Evolutionary conservation across 2,888 invertebrate species (phyloP).

Genomic region (Limenitis camilla): DNA sequence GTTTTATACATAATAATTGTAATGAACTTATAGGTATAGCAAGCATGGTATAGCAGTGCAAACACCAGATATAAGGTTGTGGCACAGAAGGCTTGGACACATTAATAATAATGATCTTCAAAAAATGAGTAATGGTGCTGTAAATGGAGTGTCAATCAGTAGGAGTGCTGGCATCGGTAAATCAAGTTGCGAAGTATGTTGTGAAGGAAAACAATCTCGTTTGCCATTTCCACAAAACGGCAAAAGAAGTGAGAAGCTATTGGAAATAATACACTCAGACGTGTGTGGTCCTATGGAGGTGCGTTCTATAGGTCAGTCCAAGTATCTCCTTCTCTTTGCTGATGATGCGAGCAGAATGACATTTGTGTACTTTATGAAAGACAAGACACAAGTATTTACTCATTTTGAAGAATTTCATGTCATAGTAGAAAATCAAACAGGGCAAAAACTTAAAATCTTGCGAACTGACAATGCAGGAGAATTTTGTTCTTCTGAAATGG

Average conservation of each 20-base stretch:
- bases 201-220: slow-evolving; percentile 22
- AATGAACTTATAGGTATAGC: no score
- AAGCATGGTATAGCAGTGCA: no score
- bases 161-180: slow-evolving; percentile 12
- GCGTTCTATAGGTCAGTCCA: slow-evolving; percentile 4
- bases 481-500: slow-evolving; percentile 12
- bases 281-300: slow-evolving; percentile 18
- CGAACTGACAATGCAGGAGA: slow-evolving; percentile 18
- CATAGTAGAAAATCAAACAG: slow-evolving; percentile 27
- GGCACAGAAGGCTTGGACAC: no score
- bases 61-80: no score
- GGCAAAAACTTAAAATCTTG: slow-evolving; percentile 28
- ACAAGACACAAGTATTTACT: slow-evolving; percentile 10
- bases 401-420: slow-evolving; percentile 17
- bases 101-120: no score
- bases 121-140: no score
- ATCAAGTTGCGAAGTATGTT: slow-evolving; percentile 19
- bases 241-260: slow-evolving; percentile 6
- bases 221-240: slow-evolving; percentile 13
- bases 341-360: slow-evolving; percentile 19
- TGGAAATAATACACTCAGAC: slow-evolving; percentile 19
- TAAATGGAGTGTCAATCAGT: no score
- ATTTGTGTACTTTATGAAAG: slow-evolving; percentile 13
- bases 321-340: slow-evolving; percentile 18
- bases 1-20: no score